These are phyloP conservation scores for Drosophila mimica DNA, from an alignment of 2,888 invertebrate species.

Conservation along the genomic window DNA sequence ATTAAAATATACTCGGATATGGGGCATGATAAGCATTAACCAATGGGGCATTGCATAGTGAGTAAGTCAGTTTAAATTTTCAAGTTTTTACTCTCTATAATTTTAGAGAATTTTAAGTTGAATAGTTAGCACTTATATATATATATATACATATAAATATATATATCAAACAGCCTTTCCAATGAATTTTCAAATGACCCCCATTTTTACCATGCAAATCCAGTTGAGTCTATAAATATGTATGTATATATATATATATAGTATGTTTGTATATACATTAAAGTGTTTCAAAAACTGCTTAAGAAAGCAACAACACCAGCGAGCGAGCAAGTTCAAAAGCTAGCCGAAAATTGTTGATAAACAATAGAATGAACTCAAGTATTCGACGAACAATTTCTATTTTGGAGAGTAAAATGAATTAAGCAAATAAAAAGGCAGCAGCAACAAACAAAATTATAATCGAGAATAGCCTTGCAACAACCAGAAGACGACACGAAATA, in stretches of 20 bases:
- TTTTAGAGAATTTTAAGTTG: not conserved
- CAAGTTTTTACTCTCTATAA: not conserved
- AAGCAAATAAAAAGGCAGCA: conserved; percentile 12
- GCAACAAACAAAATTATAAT: conserved; percentile 12
- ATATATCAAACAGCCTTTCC: not conserved
- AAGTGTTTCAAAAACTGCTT: conserved; percentile 10
- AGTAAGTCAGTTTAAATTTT: not conserved
- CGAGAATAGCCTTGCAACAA: conserved; percentile 31
- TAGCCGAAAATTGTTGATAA: conserved; percentile 50
- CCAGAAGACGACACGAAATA: conserved; percentile 29
- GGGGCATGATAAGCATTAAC: not conserved
- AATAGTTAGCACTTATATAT: not conserved
- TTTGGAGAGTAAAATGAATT: conserved; percentile 17
- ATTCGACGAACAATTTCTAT: conserved; percentile 22
- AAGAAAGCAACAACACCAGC: conserved; percentile 7
- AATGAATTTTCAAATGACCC: conserved; percentile 6
- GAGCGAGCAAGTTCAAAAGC: conserved; percentile 21
- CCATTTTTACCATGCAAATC: conserved; percentile 7
- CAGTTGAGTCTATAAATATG: not conserved
- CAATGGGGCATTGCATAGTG: not conserved
- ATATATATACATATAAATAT: not conserved
- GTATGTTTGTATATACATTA: not conserved
- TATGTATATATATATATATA: not conserved
- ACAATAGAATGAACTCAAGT: conserved; percentile 54
- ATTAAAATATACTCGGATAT: not conserved